Evolutionary conservation across 30 jellyfish, hydroid and myxozoan species (phyloP).

Genomic region (Aurelia aurita complex sp. Pacific): DNA sequence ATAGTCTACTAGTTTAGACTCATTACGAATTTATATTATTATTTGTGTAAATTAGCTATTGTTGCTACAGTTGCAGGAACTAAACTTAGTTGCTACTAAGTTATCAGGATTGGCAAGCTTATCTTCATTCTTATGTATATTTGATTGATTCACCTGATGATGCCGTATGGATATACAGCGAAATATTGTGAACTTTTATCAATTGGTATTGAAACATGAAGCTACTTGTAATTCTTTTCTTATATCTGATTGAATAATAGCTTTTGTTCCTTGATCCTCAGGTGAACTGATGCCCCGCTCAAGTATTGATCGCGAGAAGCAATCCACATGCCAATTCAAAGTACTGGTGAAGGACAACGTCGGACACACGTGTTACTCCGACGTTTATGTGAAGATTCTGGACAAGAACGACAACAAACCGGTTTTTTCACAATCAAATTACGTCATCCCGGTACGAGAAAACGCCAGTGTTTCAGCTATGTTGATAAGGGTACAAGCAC

Average conservation of each 20-base stretch:
- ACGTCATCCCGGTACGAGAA: constrained; percentile 90
- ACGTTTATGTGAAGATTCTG: constrained; percentile 67
- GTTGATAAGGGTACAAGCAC: constrained; percentile 85
- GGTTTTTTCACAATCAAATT: constrained; percentile 58
- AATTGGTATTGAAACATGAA: no score
- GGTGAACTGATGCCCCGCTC: constrained; percentile 71
- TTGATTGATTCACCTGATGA: no score
- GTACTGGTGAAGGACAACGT: constrained; percentile 81
- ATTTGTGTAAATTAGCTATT: no score
- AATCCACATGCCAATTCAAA: constrained; percentile 43
- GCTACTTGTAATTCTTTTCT: no score
- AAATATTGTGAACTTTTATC: no score
- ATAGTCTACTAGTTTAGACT: no score
- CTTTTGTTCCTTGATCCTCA: not conserved
- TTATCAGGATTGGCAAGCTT: no score
- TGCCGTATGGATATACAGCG: no score
- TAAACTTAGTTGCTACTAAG: no score
- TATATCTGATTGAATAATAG: not conserved
- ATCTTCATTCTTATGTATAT: no score
- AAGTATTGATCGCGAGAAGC: constrained; percentile 71
- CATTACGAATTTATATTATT: no score
- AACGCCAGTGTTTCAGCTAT: constrained; percentile 85
- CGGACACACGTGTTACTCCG: constrained; percentile 94
- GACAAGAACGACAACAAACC: constrained; percentile 97
- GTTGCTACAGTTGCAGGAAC: no score